Evolutionary conservation across 2,113 vertebrate species (phyloP).

Genomic region (Sebastes fasciatus): DNA sequence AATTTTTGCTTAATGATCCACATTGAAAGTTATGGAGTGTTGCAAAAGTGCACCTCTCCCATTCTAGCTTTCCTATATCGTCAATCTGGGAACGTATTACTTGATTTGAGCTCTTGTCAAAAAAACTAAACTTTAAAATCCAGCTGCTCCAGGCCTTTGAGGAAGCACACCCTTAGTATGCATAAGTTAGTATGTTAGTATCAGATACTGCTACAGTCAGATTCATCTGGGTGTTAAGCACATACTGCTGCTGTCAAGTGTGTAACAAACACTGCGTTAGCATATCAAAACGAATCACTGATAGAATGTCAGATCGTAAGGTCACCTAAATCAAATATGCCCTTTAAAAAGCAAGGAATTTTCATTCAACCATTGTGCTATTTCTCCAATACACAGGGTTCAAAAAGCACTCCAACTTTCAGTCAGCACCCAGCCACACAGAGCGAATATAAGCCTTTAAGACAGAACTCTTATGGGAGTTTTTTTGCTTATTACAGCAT

Average conservation of each 20-base stretch:
- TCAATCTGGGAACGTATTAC: not conserved
- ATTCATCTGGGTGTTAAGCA: slow-evolving; percentile 37
- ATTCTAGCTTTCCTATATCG: not conserved
- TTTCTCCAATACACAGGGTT: slow-evolving; percentile 46
- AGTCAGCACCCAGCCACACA: slow-evolving; percentile 54
- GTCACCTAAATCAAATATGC: slow-evolving; percentile 45
- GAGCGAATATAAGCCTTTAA: slow-evolving; percentile 51
- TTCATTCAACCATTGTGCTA: slow-evolving; percentile 70
- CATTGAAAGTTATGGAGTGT: not conserved
- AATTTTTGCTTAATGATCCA: slow-evolving; percentile 1
- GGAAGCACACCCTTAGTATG: slow-evolving; percentile 18
- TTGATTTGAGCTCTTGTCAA: slow-evolving; percentile 5
- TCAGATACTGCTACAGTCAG: slow-evolving; percentile 41
- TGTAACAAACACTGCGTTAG: slow-evolving; percentile 48
- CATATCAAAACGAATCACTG: slow-evolving; percentile 45
- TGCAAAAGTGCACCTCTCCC: not conserved
- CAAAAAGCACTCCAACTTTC: slow-evolving; percentile 55
- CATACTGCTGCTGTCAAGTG: slow-evolving; percentile 46
- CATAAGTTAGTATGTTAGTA: slow-evolving; percentile 68
- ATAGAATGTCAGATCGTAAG: slow-evolving; percentile 34
- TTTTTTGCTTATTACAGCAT: slow-evolving; percentile 53
- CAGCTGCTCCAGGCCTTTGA: slow-evolving; percentile 3
- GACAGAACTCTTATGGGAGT: slow-evolving; percentile 35
- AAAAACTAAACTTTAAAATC: slow-evolving; percentile 2
- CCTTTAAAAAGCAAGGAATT: slow-evolving; percentile 38